Evolutionary conservation across 2,113 vertebrate genomes (phyloP).

Genomic region (Rhynchomys soricoides): DNA sequence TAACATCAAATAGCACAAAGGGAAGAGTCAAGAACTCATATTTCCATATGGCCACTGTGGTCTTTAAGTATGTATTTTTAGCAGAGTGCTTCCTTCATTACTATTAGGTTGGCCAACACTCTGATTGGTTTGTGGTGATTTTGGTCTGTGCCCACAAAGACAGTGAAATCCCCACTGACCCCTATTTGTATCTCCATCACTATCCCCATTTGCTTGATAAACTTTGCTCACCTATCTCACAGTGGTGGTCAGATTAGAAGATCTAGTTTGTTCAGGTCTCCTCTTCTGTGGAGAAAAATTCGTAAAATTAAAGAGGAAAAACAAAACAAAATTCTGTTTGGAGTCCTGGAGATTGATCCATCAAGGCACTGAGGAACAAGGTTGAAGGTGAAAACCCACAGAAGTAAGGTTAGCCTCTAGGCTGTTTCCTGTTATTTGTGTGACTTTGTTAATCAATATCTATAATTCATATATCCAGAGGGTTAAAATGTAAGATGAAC

Average conservation of each 20-base stretch:
- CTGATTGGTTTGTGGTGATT: neutral
- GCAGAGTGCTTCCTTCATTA: neutral
- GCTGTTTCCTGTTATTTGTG: neutral
- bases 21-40: neutral
- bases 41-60: neutral
- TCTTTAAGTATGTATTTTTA: constrained; percentile 12
- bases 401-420: neutral
- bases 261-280: neutral
- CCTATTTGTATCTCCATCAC: neutral
- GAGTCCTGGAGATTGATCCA: neutral
- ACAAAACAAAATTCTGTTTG: neutral
- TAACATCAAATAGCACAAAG: neutral
- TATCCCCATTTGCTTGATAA: neutral
- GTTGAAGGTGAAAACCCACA: neutral
- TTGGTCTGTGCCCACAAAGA: neutral
- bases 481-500: constrained; percentile 35
- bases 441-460: neutral
- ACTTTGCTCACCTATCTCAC: neutral
- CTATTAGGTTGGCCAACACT: neutral
- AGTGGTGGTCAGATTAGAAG: neutral
- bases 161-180: neutral
- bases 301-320: neutral
- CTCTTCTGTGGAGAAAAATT: constrained; percentile 48
- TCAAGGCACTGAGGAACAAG: neutral
- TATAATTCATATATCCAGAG: neutral